Base-by-base conservation (phyloP, 2,888 invertebrate species). In the Drosophila dives region DNA sequence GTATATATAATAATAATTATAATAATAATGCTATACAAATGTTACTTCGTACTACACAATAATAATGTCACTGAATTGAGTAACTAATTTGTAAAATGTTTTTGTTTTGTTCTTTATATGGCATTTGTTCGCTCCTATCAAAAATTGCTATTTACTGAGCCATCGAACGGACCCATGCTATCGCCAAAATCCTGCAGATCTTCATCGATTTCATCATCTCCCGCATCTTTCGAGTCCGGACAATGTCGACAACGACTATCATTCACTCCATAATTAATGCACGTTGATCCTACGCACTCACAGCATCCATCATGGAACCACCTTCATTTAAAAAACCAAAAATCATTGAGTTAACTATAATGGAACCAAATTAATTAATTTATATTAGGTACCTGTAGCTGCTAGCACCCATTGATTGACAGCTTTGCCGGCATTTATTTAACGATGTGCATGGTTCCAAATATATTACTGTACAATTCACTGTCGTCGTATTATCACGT, bases 241-340 rank as follows among this genome's bases (percentile, higher is more conserved):
- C 96, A 96, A 64, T 94, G 94, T 40, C 94, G 92, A 84, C 96
- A 96, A 81, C 96, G 95, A 94, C 97, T 97, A 91, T 97, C 97
- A 89, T 97, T 97, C 72, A 97, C 96, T 2, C 98, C 98, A 92
- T 97, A 98, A 91, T 97, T 97, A 77, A 97, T 94, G 91, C 98
- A 98, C 54, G 96, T 96, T 76, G 96, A 95, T 1, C 98, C 98
- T 58, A 98, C 95, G 91, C 98, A 98, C 93, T 98, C 97, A 92
- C 98, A 98, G 92, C 98, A 98, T 1, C 98, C 98, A 91, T 98
- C 97, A 92, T 98, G 97, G 93, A 98, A 98, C 98, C 98, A 98
- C 87, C 92, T 92, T 29, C 32, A 60, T 26, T 20, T 26, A 29
- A 45, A 54, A 12, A 55, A 48, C 1, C 7, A 20, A 42, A 40